phyloP scores from a whole-genome alignment of 2,888 invertebrate genomes.

The Monopis laevigella region DNA sequence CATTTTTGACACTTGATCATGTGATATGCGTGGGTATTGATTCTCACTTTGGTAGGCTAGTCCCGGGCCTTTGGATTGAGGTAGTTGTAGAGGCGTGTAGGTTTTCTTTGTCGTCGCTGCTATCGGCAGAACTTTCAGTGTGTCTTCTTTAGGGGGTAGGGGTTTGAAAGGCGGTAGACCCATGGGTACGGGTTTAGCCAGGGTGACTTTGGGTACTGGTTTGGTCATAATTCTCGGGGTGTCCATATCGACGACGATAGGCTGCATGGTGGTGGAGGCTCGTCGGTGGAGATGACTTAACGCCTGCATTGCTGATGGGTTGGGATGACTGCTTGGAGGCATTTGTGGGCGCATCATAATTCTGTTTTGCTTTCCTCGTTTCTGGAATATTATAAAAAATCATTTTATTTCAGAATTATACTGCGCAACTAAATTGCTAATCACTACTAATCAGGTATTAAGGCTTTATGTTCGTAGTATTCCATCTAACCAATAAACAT shows the following conservation, averaged over 20 bases:
- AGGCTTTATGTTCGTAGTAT: no score
- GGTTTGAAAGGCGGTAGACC: conserved; percentile 84
- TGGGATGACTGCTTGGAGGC: conserved; percentile 33
- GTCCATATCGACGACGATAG: conserved; percentile 42
- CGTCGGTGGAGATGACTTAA: conserved; percentile 40
- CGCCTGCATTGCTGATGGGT: conserved; percentile 48
- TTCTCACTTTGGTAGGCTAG: conserved; percentile 55
- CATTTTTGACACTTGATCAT: conserved; percentile 16
- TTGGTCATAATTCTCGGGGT: conserved; percentile 26
- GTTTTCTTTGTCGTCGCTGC: conserved; percentile 40
- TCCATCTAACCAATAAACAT: no score
- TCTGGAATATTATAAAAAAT: conserved; percentile 50
- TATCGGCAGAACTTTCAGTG: conserved; percentile 61
- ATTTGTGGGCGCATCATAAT: conserved; percentile 54
- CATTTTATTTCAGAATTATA: no score
- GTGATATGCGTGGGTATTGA: conserved; percentile 37
- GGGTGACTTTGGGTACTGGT: conserved; percentile 32
- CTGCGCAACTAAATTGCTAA: no score
- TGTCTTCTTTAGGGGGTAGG: conserved; percentile 71
- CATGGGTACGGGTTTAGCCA: conserved; percentile 65
- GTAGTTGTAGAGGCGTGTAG: conserved; percentile 44
- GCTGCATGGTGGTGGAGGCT: conserved; percentile 44
- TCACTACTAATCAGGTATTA: no score
- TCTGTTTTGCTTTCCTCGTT: conserved; percentile 58
- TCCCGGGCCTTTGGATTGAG: conserved; percentile 46